phyloP scores from a whole-genome alignment of 2,797 vertebrate species.

The Ceyx erithaca region DNA sequence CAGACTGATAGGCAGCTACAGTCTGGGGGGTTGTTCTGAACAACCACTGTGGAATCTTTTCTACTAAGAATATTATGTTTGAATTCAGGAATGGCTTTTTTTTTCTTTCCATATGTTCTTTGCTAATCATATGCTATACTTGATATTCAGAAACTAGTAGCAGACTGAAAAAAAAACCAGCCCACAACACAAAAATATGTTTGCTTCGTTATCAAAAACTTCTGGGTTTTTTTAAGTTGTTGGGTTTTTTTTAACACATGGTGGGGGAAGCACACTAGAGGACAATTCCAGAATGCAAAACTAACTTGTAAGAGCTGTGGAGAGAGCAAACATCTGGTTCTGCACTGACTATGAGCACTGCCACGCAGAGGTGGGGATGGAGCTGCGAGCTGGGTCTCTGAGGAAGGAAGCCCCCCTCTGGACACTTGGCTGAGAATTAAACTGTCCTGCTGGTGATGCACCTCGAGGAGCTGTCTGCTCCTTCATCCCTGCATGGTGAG shows the following conservation, averaged over 20 bases:
- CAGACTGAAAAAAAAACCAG: conserved; percentile 63
- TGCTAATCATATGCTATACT: conserved; percentile 78
- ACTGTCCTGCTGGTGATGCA: too few species aligned
- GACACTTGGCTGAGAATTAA: background rate
- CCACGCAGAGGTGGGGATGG: background rate
- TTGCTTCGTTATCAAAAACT: conserved; percentile 74
- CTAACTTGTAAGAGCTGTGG: conserved; percentile 22
- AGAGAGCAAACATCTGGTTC: conserved; percentile 43
- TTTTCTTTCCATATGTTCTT: conserved; percentile 76
- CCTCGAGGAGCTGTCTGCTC: background rate
- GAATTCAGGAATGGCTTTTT: conserved; percentile 75
- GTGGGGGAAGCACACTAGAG: background rate
- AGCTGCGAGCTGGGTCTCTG: background rate
- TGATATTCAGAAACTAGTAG: conserved; percentile 77
- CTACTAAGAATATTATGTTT: conserved; percentile 54
- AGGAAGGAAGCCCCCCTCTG: background rate
- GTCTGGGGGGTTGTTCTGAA: background rate
- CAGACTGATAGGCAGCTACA: background rate
- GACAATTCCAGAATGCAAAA: conserved; percentile 24
- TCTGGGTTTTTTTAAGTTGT: background rate
- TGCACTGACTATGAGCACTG: background rate
- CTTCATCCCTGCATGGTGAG: background rate
- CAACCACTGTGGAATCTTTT: conserved; percentile 41
- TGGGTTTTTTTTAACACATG: background rate
- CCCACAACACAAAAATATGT: conserved; percentile 74